Evolutionary conservation across 2,797 vertebrate species (phyloP), one percentile per base, ranked within the genome.

Genomic region (Rhadinocentrus ornatus): DNA sequence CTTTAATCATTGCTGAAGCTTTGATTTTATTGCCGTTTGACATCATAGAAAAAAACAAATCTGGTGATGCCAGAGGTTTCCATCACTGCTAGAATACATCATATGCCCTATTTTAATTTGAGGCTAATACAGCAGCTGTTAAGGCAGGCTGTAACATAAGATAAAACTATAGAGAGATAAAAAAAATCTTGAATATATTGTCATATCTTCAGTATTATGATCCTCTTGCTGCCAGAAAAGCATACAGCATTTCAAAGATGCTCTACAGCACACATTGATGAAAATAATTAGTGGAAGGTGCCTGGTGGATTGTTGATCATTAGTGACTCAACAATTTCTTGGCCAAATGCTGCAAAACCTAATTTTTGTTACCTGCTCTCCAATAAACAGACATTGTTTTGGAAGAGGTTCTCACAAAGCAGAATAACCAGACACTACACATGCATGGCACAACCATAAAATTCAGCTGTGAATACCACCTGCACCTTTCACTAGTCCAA

Each of bases 301-400:
- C 16, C 12, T 3, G n/a, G 60, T 3, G 3, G 56, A 35, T 34
- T 53, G 31, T 35, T 60, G 41, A 83, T 85, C 77, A 61, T 72
- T 77, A 29, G n/a, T 64, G 69, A 81, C 71, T n/a, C n/a, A 68
- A 66, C 73, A 53, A 39, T 75, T 80, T 80, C 52, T 73, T 27
- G 29, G 62, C 59, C 66, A 78, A 78, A 66, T 72, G 73, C 67
- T 83, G 77, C 74, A 61, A 72, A 6, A 4, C 60, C 44, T 35
- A 18, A 1, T 80, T 81, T 52, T 53, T 15, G 55, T 20, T 69
- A 66, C 12, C 39, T 32, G 48, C 67, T 71, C 59, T 69, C 55
- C 2, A 11, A 32, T 22, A 44, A 22, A 32, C 60, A 74, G 68
- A 63, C 62, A 60, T 20, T 18, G 46, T 73, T 72, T 70, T 62